phyloP scores from a whole-genome alignment of 2,113 vertebrate species.

The Bettongia penicillata region DNA sequence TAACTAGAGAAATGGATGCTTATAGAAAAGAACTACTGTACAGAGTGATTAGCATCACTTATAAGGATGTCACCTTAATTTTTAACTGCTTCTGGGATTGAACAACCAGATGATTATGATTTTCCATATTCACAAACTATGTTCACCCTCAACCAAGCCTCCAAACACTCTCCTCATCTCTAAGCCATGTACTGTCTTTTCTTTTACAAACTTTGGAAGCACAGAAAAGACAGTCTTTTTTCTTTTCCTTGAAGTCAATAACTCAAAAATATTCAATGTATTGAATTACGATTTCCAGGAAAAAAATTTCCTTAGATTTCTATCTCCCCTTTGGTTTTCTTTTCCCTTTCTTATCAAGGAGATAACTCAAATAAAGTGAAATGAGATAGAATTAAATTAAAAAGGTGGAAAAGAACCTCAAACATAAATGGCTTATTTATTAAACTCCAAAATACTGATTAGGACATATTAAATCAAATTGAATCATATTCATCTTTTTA shows the following conservation, averaged over 20 bases:
- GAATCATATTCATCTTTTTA: neutral
- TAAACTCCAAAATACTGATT: neutral
- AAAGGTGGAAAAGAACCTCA: neutral
- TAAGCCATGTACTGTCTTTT: conserved; percentile 21
- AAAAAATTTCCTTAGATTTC: neutral
- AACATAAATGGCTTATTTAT: neutral
- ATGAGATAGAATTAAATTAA: neutral
- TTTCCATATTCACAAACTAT: neutral
- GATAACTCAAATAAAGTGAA: conserved; percentile 49
- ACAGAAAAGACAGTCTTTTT: conserved; percentile 21
- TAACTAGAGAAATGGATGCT: conserved; percentile 18
- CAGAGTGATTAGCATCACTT: conserved; percentile 7
- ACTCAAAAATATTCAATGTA: conserved; percentile 43
- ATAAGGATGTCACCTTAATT: conserved; percentile 4
- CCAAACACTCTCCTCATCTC: neutral
- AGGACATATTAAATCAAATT: neutral
- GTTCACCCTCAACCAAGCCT: conserved; percentile 1
- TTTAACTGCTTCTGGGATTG: neutral
- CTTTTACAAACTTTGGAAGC: conserved; percentile 21
- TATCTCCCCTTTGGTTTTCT: neutral
- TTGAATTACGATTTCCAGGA: conserved; percentile 45
- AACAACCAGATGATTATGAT: conserved; percentile 24
- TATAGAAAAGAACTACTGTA: neutral
- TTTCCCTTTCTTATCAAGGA: neutral
- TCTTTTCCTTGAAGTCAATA: conserved; percentile 3